phyloP scores from a whole-genome alignment of 2,113 vertebrate species.

The Tor tambroides region DNA sequence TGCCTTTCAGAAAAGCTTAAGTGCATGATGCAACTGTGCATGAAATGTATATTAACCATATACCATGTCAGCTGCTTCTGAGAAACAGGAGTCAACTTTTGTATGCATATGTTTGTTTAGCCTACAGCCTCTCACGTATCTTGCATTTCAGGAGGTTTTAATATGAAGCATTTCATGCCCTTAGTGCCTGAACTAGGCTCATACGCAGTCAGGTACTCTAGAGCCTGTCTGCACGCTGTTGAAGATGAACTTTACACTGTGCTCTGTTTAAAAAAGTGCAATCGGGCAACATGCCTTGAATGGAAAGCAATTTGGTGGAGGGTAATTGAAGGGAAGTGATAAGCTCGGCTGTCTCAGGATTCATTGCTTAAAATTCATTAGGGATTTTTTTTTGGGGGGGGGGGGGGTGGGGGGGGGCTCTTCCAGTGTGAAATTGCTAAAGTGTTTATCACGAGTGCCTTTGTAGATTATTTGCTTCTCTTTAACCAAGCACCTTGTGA shows the following conservation, averaged over 20 bases:
- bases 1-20: neutral
- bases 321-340: slow-evolving; percentile 66
- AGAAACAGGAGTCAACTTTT: neutral
- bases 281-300: slow-evolving; percentile 57
- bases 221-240: slow-evolving; percentile 57
- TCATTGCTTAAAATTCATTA: slow-evolving; percentile 57
- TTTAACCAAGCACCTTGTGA: slow-evolving; percentile 14
- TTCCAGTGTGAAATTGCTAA: slow-evolving; percentile 26
- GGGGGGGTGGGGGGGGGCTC: too few relatives aligned
- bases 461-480: slow-evolving; percentile 47
- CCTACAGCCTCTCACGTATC: neutral
- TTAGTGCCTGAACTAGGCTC: slow-evolving; percentile 22
- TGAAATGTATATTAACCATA: neutral
- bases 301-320: slow-evolving; percentile 63
- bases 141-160: slow-evolving; percentile 23
- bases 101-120: slow-evolving; percentile 23
- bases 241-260: slow-evolving; percentile 58
- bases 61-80: neutral
- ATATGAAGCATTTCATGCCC: slow-evolving; percentile 40
- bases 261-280: slow-evolving; percentile 57
- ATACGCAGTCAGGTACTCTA: slow-evolving; percentile 54
- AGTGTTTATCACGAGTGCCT: slow-evolving; percentile 38
- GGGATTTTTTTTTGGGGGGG: slow-evolving; percentile 27
- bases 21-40: neutral
- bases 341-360: slow-evolving; percentile 57